Evolutionary conservation across 2,113 vertebrate genomes (phyloP).

Genomic region (Nycticebus coucang): DNA sequence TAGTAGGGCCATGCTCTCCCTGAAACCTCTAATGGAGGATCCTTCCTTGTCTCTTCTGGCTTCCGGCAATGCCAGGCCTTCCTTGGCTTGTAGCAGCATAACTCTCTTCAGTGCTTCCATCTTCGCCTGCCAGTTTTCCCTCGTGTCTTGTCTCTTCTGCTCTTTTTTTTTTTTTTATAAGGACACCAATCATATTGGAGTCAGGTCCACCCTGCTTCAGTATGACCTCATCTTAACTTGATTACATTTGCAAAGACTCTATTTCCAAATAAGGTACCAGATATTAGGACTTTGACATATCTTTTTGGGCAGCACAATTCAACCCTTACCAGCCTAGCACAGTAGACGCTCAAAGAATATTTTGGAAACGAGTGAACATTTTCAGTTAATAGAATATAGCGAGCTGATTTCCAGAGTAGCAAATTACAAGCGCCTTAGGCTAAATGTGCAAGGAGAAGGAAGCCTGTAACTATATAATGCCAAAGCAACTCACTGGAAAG

Average conservation of each 20-base stretch:
- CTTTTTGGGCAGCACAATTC: neutral
- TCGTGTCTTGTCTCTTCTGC: neutral
- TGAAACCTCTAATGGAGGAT: neutral
- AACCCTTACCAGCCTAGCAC: neutral
- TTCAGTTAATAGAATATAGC: neutral
- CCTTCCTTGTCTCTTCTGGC: neutral
- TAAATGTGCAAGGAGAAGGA: neutral
- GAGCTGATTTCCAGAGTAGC: neutral
- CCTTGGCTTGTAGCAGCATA: neutral
- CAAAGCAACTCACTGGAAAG: neutral
- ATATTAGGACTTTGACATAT: neutral
- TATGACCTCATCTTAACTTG: neutral
- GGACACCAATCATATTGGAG: neutral
- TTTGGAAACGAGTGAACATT: neutral
- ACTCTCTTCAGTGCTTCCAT: neutral
- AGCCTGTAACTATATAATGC: neutral
- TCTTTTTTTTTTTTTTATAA: constrained; percentile 7
- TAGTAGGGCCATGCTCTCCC: neutral
- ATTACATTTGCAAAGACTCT: constrained; percentile 8
- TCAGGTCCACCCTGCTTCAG: neutral
- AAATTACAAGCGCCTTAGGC: neutral
- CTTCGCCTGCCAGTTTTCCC: neutral
- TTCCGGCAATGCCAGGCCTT: neutral
- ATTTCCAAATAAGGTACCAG: neutral
- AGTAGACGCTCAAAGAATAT: neutral